Evolutionary conservation across 2,113 vertebrate genomes (phyloP).

Genomic region (Rousettus leschenaultii): DNA sequence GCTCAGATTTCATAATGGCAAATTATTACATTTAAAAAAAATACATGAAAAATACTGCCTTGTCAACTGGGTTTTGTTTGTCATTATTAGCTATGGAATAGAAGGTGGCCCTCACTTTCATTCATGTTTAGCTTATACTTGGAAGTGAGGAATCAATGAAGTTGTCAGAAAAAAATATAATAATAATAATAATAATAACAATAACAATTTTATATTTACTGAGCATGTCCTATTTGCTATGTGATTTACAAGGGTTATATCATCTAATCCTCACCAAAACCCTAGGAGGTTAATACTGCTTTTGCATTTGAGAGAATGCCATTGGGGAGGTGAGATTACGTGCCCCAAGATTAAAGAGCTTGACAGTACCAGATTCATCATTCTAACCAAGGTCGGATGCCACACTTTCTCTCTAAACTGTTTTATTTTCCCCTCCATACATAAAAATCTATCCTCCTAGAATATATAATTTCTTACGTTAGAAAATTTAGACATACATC

Average conservation of each 20-base stretch:
- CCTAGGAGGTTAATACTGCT: background rate
- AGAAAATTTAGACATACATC: constrained; percentile 1
- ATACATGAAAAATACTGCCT: constrained; percentile 10
- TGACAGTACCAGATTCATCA: background rate
- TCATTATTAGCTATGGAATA: background rate
- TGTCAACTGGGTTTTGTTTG: background rate
- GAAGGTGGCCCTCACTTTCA: background rate
- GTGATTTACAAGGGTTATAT: background rate
- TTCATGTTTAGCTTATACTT: background rate
- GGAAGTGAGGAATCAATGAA: background rate
- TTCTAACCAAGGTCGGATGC: background rate
- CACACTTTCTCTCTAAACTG: background rate
- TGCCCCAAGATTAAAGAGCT: background rate
- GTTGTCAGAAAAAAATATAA: background rate
- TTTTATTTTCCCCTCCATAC: background rate
- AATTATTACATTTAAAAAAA: background rate
- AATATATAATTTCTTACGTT: constrained; percentile 2
- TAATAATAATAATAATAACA: background rate
- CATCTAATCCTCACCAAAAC: background rate
- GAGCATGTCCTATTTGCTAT: background rate
- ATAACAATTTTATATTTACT: background rate
- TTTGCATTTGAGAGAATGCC: background rate
- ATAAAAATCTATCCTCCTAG: background rate
- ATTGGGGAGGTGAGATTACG: background rate
- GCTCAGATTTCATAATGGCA: background rate